A percentile compares a stretch with the other conserved stretches of the same genome.
Evolutionary conservation across 2,797 vertebrate species (phyloP).

Genomic region (Trachops cirrhosus): DNA sequence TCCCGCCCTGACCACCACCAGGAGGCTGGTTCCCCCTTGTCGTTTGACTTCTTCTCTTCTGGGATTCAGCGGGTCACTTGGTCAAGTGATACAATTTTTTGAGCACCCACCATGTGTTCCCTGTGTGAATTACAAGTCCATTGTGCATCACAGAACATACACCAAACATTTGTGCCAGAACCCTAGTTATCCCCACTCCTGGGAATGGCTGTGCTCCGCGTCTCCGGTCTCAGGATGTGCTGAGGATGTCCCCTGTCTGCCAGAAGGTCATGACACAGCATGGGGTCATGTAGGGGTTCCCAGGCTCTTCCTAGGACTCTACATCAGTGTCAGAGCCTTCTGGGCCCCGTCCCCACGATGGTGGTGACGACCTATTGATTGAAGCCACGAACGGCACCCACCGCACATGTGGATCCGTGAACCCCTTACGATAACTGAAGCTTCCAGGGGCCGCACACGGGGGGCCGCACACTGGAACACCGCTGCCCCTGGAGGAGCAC

Average conservation of each 20-base stretch:
- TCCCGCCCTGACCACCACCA: too few species aligned
- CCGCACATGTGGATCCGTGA: not conserved
- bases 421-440: not conserved
- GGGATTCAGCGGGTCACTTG: not conserved
- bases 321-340: not conserved
- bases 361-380: not conserved
- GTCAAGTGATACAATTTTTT: not conserved
- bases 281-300: too few species aligned
- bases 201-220: not conserved
- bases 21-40: not conserved
- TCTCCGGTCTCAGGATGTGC: too few species aligned
- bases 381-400: not conserved
- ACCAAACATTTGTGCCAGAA: not conserved
- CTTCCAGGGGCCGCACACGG: fast-evolving
- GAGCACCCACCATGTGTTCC: not conserved
- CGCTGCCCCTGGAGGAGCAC: not conserved
- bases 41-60: not conserved
- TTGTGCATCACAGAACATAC: not conserved
- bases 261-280: not conserved
- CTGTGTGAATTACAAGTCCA: not conserved
- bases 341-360: not conserved
- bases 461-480: not conserved
- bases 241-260: not conserved
- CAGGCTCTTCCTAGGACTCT: not conserved
- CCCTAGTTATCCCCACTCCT: not conserved